Conservation (phyloP, 92 coral and sea anemone genomes). For the Bergia puertoricense region DNA sequence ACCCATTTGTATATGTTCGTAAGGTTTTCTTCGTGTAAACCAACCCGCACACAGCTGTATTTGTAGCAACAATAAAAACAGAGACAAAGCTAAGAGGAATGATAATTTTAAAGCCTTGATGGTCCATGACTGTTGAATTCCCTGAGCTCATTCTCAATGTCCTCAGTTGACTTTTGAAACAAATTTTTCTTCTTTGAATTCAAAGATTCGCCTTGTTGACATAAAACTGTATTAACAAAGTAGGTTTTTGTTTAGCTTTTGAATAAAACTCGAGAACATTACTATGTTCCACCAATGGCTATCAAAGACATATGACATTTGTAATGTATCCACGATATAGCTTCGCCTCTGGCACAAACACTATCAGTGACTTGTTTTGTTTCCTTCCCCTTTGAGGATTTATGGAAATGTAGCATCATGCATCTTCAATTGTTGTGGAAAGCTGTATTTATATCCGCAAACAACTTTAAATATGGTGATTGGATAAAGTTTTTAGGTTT, state of each 20-base stretch:
- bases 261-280: not conserved
- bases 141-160: not conserved
- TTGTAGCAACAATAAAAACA: constrained; percentile 57
- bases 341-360: not conserved
- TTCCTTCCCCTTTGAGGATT: not conserved
- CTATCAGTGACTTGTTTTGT: not conserved
- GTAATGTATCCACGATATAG: not conserved
- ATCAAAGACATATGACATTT: not conserved
- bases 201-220: not conserved
- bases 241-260: not conserved
- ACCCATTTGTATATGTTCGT: constrained; percentile 71
- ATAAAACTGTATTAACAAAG: not conserved
- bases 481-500: no score
- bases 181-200: not conserved
- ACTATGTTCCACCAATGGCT: not conserved
- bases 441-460: not conserved
- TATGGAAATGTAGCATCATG: not conserved
- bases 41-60: constrained; percentile 71
- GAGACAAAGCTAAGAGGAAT: constrained; percentile 59
- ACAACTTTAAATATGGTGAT: no score
- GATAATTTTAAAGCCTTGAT: constrained; percentile 13
- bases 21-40: constrained; percentile 65
- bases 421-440: not conserved
- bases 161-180: not conserved
- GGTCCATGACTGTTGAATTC: constrained; percentile 6